Conservation (phyloP, 1,140 invertebrate species). For the Drosophila albomicans region DNA sequence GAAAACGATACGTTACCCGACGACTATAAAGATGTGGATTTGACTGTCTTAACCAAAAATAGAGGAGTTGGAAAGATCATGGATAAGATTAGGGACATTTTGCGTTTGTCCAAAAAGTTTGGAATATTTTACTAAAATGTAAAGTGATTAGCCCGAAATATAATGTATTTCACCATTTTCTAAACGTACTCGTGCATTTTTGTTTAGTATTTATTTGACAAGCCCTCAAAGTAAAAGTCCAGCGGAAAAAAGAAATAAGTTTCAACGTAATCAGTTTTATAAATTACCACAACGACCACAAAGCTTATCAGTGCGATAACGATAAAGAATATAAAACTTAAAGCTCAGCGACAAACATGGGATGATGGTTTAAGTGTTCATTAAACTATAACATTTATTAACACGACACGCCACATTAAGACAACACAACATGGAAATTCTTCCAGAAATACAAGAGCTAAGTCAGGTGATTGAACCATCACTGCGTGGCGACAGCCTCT, state of each 20-base stretch:
- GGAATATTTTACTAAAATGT: conserved; percentile 62
- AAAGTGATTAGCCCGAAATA: neutral
- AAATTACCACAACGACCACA: neutral
- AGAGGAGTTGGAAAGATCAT: conserved; percentile 55
- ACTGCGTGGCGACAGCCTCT: conserved; percentile 42
- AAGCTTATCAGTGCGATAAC: conserved; percentile 42
- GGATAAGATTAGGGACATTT: conserved; percentile 61
- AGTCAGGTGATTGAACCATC: conserved; percentile 56
- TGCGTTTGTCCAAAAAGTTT: conserved; percentile 66
- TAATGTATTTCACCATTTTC: conserved; percentile 1
- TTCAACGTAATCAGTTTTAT: neutral
- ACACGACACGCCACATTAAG: neutral
- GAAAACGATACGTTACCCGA: conserved; percentile 67
- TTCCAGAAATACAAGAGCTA: conserved; percentile 58
- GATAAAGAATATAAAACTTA: neutral
- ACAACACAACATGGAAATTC: conserved; percentile 43
- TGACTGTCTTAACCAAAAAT: conserved; percentile 61
- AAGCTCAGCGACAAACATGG: neutral
- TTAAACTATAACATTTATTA: neutral
- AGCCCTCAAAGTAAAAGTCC: neutral
- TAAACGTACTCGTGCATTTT: neutral
- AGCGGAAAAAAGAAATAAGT: neutral
- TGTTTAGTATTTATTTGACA: neutral
- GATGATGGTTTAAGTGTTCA: neutral
- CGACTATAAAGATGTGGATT: conserved; percentile 75